Conservation (phyloP, 1,140 invertebrate genomes). For the Varroa destructor region DNA sequence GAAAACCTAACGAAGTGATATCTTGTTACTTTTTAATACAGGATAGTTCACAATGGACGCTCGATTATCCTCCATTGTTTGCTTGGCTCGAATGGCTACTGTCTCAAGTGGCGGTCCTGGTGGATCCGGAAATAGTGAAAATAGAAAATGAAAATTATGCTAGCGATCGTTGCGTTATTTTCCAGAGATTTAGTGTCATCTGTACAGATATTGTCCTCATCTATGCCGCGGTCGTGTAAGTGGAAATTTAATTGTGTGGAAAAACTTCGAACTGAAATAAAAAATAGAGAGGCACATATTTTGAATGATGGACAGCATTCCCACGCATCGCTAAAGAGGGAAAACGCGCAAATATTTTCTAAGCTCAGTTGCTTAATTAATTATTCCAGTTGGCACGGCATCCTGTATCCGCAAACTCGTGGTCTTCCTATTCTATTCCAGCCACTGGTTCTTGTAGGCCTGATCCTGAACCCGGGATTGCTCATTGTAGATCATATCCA, state of each 20-base stretch:
- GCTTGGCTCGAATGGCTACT: constrained; percentile 87
- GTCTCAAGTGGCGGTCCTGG: constrained; percentile 57
- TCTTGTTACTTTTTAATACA: constrained; percentile 42
- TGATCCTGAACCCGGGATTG: constrained; percentile 60
- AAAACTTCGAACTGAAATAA: neutral
- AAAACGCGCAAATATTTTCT: neutral
- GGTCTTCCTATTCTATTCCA: constrained; percentile 2
- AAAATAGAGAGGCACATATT: neutral
- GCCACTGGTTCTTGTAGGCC: constrained; percentile 34
- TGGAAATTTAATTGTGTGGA: constrained; percentile 29
- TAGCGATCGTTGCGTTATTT: constrained; percentile 63
- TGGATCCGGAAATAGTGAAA: constrained; percentile 78
- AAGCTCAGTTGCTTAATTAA: neutral
- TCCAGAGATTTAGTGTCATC: constrained; percentile 84
- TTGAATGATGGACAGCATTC: constrained; percentile 22
- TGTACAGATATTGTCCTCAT: constrained; percentile 67
- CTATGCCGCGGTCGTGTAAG: constrained; percentile 53
- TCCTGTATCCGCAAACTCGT: neutral
- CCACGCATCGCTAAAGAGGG: constrained; percentile 35
- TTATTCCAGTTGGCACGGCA: neutral
- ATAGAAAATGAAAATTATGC: constrained; percentile 71
- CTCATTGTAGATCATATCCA: constrained; percentile 94
- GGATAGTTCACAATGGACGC: constrained; percentile 83
- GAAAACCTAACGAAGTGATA: no score
- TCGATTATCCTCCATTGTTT: constrained; percentile 98